Base-by-base conservation (phyloP, 2,113 vertebrate genomes). In the Hypomesus transpacificus region DNA sequence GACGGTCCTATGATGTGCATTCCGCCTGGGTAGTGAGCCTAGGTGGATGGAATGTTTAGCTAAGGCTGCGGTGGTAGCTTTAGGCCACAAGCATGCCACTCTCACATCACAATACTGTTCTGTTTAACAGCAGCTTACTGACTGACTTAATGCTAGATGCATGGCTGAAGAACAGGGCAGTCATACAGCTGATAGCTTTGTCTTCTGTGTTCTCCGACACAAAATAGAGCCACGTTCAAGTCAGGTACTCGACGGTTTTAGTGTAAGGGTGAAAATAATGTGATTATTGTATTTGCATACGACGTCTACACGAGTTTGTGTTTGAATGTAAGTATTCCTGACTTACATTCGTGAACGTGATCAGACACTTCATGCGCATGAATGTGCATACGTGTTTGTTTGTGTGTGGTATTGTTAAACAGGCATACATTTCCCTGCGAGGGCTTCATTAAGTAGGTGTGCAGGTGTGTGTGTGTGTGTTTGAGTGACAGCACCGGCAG, bases 401-500 rank as follows among this genome's bases (percentile, higher is more conserved):
- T 66, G 62, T 53, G 52, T 56, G 66, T 46, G 50, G 22, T 34
- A 67, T 61, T 72, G 74, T 79, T 57, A 82, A 80, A 66, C 13
- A 14, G 54, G 68, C 63, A 46, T 61, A 82, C 77, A 13, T 46
- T 87, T 84, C 87, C 83, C 85, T 84, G 75, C 79, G 46, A 24
- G 22, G 71, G 75, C 61, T 68, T 85, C 76, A 84, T 87, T 86
- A 89, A 80, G 59, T 79, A 69, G 14, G 67, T 73, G 79, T 78
- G 79, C 82, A 31, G 56, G 24, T 82, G 85, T 85, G 68, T 89
- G 89, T 87, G 85, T 84, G 82, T 63, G 24, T 82, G 84, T 84
- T 65, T 89, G 89, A 89, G 84, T 84, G 83, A 69, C 68, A 83
- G 71, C 79, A 86, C 78, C 77, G 78, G 82, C 80, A 74, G 81